A percentile compares a stretch with the other conserved stretches of the same genome.
phyloP scores from a whole-genome alignment of 2,888 invertebrate genomes.

The Cacoxenus indagator region DNA sequence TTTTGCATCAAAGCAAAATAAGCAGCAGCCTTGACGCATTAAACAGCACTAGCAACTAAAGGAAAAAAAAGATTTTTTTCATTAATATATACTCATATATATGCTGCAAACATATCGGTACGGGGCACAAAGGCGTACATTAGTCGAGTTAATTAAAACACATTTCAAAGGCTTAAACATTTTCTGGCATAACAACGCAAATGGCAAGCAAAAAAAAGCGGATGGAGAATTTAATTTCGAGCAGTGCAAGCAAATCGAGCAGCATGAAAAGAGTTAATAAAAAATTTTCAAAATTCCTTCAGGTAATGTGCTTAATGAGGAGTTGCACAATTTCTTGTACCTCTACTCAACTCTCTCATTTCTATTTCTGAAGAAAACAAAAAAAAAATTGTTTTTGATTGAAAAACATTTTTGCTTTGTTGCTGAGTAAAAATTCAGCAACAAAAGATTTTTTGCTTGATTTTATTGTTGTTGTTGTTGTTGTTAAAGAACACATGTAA shows the following conservation, averaged over 20 bases:
- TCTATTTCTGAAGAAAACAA: too few species aligned
- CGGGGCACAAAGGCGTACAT: conserved; percentile 22
- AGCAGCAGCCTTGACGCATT: not conserved
- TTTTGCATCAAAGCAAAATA: conserved; percentile 34
- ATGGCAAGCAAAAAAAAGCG: conserved; percentile 18
- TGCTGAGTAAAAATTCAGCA: too few species aligned
- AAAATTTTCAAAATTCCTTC: not conserved
- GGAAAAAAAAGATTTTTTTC: too few species aligned
- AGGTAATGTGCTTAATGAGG: conserved; percentile 2
- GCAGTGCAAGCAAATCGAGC: too few species aligned
- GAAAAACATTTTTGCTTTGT: too few species aligned
- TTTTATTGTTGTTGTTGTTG: too few species aligned
- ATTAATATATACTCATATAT: too few species aligned
- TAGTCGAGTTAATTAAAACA: conserved; percentile 51
- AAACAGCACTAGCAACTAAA: too few species aligned
- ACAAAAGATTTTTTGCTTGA: too few species aligned
- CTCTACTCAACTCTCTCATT: too few species aligned
- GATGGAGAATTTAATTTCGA: conserved; percentile 1
- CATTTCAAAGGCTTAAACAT: conserved; percentile 48
- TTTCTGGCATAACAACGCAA: not conserved
- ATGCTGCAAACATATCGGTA: not conserved
- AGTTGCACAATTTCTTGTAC: not conserved
- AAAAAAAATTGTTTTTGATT: too few species aligned
- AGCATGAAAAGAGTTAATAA: not conserved
- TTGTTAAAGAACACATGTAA: too few species aligned